A percentile compares a stretch with the other conserved stretches of the same genome.
These are phyloP conservation scores for Pogoniulus pusillus DNA, from an alignment of 2,797 vertebrate species.

Conservation along the genomic window DNA sequence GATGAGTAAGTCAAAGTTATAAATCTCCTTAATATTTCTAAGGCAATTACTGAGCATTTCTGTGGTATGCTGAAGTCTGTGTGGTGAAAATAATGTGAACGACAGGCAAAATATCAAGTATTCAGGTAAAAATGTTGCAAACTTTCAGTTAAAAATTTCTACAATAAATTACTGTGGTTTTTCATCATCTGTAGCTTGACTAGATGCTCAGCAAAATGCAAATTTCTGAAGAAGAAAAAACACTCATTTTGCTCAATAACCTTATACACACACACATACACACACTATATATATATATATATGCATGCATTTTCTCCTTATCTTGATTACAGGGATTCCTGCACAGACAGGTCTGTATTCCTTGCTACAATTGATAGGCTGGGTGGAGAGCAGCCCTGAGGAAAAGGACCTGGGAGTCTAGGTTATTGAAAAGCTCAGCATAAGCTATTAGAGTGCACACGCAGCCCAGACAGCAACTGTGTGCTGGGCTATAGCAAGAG, in stretches of 20 bases:
- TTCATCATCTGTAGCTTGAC: neutral
- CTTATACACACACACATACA: neutral
- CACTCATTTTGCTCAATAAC: neutral
- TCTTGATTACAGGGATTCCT: neutral
- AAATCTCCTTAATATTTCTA: neutral
- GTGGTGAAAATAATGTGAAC: neutral
- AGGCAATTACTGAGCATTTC: neutral
- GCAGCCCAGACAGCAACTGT: no score
- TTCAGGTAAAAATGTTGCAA: neutral
- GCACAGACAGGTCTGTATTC: neutral
- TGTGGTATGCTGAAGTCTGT: neutral
- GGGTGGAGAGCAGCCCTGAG: no score
- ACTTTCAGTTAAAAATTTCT: neutral
- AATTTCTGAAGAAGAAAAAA: neutral
- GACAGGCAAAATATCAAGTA: neutral
- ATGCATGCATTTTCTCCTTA: neutral
- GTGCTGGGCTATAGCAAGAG: no score
- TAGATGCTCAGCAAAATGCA: neutral
- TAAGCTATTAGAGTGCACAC: no score
- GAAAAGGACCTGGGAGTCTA: no score
- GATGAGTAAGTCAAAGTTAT: neutral
- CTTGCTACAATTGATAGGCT: neutral
- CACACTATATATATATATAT: no score
- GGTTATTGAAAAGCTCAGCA: no score
- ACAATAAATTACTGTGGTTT: rapidly evolving